Evolutionary conservation across 2,888 invertebrate species (phyloP).

Genomic region (Cybosia mesomella): DNA sequence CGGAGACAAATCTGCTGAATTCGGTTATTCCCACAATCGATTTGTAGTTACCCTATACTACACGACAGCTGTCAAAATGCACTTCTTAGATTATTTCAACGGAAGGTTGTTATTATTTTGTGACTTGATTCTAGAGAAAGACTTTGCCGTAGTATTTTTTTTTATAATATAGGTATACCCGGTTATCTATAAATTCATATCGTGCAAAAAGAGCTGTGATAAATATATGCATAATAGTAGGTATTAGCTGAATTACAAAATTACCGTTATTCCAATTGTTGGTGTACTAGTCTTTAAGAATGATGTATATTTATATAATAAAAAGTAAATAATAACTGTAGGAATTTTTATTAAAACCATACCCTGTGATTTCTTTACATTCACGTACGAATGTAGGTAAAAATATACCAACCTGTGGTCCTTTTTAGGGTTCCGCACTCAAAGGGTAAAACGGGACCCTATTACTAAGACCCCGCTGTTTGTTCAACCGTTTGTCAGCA

Average conservation of each 20-base stretch:
- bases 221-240: slow-evolving; percentile 58
- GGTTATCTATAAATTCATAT: slow-evolving; percentile 47
- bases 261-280: slow-evolving; percentile 37
- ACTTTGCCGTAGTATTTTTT: slow-evolving; percentile 13
- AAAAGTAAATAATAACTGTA: slow-evolving; percentile 46
- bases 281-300: slow-evolving; percentile 43
- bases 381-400: too few species aligned
- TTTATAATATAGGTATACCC: slow-evolving; percentile 33
- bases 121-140: not conserved
- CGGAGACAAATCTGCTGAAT: too few species aligned
- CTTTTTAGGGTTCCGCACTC: too few species aligned
- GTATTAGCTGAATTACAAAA: slow-evolving; percentile 43
- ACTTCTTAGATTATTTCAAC: too few species aligned
- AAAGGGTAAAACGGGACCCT: too few species aligned
- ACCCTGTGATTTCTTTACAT: slow-evolving; percentile 52
- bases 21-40: too few species aligned
- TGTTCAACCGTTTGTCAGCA: too few species aligned
- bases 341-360: slow-evolving; percentile 52
- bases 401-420: too few species aligned
- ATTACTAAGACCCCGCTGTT: too few species aligned
- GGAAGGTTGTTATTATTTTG: not conserved
- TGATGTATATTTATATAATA: slow-evolving; percentile 61
- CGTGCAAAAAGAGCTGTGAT: slow-evolving; percentile 75
- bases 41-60: too few species aligned
- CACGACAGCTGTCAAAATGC: too few species aligned